Evolutionary conservation across 2,113 vertebrate genomes (phyloP).

Genomic region (Silurus meridionalis): DNA sequence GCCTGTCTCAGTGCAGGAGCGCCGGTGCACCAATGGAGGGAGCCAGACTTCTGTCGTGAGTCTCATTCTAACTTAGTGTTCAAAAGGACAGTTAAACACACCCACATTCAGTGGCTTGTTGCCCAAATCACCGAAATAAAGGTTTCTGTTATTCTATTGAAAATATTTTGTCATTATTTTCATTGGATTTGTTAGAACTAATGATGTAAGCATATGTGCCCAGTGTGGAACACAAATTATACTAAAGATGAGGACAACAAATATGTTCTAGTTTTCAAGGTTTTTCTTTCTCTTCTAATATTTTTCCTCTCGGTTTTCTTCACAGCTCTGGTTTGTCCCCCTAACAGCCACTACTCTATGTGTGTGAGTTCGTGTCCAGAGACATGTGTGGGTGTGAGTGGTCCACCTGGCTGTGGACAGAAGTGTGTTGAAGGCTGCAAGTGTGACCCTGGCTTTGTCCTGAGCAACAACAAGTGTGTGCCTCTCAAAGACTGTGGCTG

Average conservation of each 20-base stretch:
- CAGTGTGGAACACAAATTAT: no score
- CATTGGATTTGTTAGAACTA: neutral
- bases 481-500: constrained; percentile 74
- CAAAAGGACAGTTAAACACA: neutral
- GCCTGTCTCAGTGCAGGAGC: constrained; percentile 74
- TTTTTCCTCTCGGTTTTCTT: neutral
- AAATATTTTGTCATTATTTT: neutral
- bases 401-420: constrained; percentile 61
- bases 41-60: constrained; percentile 78
- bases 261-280: neutral
- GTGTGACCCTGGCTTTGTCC: constrained; percentile 74
- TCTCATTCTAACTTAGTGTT: constrained; percentile 2
- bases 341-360: constrained; percentile 77
- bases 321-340: constrained; percentile 72
- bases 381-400: constrained; percentile 66
- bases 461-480: constrained; percentile 71
- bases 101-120: neutral
- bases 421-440: constrained; percentile 75
- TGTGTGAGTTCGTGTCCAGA: constrained; percentile 72
- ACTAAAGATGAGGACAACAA: neutral
- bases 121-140: neutral
- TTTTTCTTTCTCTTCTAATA: constrained; percentile 37
- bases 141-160: neutral
- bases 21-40: constrained; percentile 75
- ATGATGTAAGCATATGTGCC: neutral